These are phyloP conservation scores for Alaudala cheleensis DNA, from an alignment of 2,113 vertebrate genomes.

Conservation along the genomic window DNA sequence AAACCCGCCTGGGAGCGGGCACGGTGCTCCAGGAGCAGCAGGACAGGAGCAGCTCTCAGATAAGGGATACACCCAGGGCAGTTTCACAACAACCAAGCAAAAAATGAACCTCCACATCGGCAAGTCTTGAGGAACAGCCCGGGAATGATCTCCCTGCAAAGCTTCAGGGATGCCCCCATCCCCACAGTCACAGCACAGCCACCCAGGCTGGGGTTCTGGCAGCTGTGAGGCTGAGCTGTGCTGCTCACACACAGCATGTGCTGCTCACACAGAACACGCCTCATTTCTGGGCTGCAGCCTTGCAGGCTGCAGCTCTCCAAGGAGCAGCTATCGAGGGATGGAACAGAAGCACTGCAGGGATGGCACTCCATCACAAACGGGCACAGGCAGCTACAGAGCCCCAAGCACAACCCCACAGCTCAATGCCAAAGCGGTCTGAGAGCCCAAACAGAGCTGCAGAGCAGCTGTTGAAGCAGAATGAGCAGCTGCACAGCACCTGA, in stretches of 20 bases:
- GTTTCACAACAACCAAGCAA: neutral
- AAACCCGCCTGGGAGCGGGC: neutral
- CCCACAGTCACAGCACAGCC: fast-evolving
- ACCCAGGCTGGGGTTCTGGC: neutral
- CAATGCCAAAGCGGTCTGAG: neutral
- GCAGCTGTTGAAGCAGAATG: fast-evolving
- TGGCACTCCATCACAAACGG: neutral
- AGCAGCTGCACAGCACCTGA: neutral
- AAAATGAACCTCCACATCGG: neutral
- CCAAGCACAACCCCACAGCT: neutral
- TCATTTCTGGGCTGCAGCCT: neutral
- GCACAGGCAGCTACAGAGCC: neutral
- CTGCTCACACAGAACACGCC: neutral
- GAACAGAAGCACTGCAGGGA: neutral
- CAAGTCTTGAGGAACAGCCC: neutral
- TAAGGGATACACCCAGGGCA: fast-evolving
- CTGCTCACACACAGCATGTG: neutral
- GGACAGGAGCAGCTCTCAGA: neutral
- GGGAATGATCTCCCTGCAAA: neutral
- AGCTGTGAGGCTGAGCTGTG: neutral
- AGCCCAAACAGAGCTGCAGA: neutral
- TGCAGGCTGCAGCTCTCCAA: neutral
- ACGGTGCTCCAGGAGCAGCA: fast-evolving
- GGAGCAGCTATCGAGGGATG: neutral
- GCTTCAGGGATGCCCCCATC: neutral